Evolutionary conservation across 1,140 invertebrate genomes (phyloP), one percentile per base, ranked within the genome.

Genomic region (Phymastichus coffea): DNA sequence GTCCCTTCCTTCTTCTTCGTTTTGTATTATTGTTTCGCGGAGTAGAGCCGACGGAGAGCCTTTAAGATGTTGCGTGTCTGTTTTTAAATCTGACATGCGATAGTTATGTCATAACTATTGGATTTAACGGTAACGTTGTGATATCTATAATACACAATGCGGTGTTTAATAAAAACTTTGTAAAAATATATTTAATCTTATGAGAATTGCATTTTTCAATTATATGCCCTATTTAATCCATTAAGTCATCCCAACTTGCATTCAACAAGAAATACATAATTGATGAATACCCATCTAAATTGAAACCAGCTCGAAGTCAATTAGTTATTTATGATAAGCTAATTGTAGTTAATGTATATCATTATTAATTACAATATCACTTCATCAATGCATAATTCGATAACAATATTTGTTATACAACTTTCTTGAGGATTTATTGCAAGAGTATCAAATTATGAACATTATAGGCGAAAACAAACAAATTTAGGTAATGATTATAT

Each of bases 161-260:
- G 70, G 66, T 74, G 72, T 76, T 77, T 75, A 77, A 75, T 77
- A 76, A 76, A 77, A 64, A 68, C 66, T 75, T 75, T 76, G 62
- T 72, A 72, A 72, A 73, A 70, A 70, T 54, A 67, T 20, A 49
- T 51, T 15, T 38, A 14, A 2, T 14, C 28, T 17, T 38, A 19
- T 20, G 12, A 44, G 1, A 14, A 4, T 23, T 22, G 4, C 14
- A 4, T n/a, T 25, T 1, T 44, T 44, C 35, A 37, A 14, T 37
- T n/a, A 7, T 37, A n/a, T n/a, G n/a, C n/a, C n/a, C n/a, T n/a
- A n/a, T n/a, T n/a, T n/a, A n/a, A n/a, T n/a, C n/a, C n/a, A n/a
- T n/a, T n/a, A n/a, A n/a, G n/a, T n/a, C n/a, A n/a, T n/a, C n/a
- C n/a, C n/a, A n/a, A n/a, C n/a, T n/a, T n/a, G n/a, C n/a, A n/a